Percentiles rank a stretch among this genome's conserved stretches.
These are phyloP conservation scores for Synergus itoensis DNA, from an alignment of 2,888 invertebrate species.

Conservation along the genomic window DNA sequence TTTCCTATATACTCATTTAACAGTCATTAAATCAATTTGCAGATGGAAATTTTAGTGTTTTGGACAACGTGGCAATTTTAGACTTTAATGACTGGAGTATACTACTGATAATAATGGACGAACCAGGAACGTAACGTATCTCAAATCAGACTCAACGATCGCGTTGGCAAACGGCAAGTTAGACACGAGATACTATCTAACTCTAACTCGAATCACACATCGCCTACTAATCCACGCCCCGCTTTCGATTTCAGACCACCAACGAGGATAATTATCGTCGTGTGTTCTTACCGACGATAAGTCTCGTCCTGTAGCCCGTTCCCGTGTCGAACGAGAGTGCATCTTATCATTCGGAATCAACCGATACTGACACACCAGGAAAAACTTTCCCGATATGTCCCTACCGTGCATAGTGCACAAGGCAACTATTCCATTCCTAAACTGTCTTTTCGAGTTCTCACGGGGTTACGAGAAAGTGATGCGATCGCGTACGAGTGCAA, in stretches of 20 bases:
- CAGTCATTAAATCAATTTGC: background rate
- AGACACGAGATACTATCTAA: constrained; percentile 32
- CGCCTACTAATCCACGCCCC: constrained; percentile 50
- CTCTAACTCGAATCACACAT: constrained; percentile 15
- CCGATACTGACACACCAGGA: constrained; percentile 35
- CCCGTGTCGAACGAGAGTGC: constrained; percentile 44
- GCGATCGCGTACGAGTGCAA: background rate
- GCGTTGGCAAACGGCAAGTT: constrained; percentile 34
- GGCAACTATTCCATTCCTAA: constrained; percentile 52
- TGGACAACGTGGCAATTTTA: no score
- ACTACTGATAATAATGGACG: constrained; percentile 34
- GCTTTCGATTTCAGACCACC: constrained; percentile 60
- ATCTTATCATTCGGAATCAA: constrained; percentile 53
- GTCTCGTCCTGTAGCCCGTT: constrained; percentile 43
- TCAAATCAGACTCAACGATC: constrained; percentile 41
- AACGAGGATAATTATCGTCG: constrained; percentile 57
- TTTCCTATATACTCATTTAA: background rate
- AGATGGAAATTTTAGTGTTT: no score
- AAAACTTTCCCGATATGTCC: constrained; percentile 43
- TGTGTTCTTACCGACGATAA: constrained; percentile 32
- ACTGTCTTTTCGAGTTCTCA: constrained; percentile 71
- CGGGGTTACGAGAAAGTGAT: constrained; percentile 75
- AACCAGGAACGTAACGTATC: constrained; percentile 49
- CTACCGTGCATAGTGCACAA: constrained; percentile 37
- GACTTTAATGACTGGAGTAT: background rate